Evolutionary conservation across 2,888 invertebrate species (phyloP).

Genomic region (Molorchus minor): DNA sequence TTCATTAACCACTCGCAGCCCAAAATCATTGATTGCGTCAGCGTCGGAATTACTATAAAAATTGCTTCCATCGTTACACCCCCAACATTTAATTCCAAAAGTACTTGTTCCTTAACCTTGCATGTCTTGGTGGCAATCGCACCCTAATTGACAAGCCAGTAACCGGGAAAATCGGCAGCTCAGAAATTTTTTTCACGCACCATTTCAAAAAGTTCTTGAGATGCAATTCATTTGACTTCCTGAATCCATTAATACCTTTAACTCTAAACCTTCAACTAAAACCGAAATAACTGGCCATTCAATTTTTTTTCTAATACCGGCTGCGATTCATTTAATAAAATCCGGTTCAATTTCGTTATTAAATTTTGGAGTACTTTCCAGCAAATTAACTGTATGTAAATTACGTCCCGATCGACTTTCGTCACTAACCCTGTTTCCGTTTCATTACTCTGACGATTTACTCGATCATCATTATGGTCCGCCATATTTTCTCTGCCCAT

Average conservation of each 20-base stretch:
- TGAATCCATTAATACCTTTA: neutral
- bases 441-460: neutral
- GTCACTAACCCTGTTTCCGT: neutral
- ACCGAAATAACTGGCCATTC: neutral
- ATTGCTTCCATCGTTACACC: neutral
- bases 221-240: neutral
- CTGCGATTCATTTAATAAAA: neutral
- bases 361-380: neutral
- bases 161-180: neutral
- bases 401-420: neutral
- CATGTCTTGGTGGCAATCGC: neutral
- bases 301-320: neutral
- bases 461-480: neutral
- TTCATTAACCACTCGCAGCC: neutral
- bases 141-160: neutral
- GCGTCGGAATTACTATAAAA: neutral
- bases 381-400: neutral
- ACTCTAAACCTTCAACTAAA: neutral
- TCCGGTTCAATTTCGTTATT: conserved; percentile 1
- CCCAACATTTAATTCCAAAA: neutral
- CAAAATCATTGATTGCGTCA: neutral
- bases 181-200: neutral
- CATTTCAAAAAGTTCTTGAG: neutral
- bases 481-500: neutral
- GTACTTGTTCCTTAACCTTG: neutral